Evolutionary conservation across 2,797 vertebrate genomes (phyloP).

Genomic region (Muscicapa striata): DNA sequence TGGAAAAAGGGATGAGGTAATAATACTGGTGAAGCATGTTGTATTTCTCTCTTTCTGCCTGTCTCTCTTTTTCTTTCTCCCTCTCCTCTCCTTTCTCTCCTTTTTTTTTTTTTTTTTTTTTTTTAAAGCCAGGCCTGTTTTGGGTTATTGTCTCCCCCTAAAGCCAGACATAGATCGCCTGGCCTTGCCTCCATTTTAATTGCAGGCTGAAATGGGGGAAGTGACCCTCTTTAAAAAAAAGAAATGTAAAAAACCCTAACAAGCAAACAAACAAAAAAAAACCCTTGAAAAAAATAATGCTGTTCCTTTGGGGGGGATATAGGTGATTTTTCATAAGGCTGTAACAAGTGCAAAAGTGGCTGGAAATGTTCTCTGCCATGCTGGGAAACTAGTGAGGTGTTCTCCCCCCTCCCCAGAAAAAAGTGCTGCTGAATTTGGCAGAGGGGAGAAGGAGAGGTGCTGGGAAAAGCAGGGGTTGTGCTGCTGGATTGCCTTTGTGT

Average conservation of each 20-base stretch:
- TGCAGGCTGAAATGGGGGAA: constrained; percentile 60
- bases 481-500: constrained; percentile 73
- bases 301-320: not conserved
- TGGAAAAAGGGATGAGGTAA: constrained; percentile 77
- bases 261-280: not conserved
- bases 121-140: constrained; percentile 60
- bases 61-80: not conserved
- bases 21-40: constrained; percentile 63
- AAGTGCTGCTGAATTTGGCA: constrained; percentile 4
- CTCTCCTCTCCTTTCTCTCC: not conserved
- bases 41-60: constrained; percentile 40
- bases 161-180: constrained; percentile 78
- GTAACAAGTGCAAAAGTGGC: constrained; percentile 64
- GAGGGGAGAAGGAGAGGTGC: constrained; percentile 38
- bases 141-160: constrained; percentile 82
- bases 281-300: not conserved
- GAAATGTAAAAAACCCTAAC: not conserved
- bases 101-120: not conserved
- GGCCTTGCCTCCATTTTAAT: constrained; percentile 90
- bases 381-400: constrained; percentile 12
- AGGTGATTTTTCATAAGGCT: not conserved
- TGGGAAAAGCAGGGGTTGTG: constrained; percentile 13
- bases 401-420: not conserved
- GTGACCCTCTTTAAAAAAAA: constrained; percentile 46
- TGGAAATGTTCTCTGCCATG: constrained; percentile 35